phyloP scores from a whole-genome alignment of 2,113 vertebrate species.

The Strix uralensis region DNA sequence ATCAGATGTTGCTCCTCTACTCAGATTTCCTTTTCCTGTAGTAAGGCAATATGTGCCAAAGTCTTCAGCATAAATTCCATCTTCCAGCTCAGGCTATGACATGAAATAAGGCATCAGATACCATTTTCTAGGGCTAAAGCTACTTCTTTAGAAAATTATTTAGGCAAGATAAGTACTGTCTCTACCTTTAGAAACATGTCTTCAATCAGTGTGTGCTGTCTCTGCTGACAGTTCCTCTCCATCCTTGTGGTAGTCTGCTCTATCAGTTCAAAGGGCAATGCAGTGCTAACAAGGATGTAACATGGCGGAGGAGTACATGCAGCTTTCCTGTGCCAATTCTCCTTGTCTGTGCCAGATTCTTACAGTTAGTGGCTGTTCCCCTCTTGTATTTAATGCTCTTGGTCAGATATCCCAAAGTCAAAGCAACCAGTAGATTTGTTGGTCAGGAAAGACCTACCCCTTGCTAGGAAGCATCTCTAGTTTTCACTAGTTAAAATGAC shows the following conservation, averaged over 20 bases:
- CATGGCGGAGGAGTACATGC: fast-evolving
- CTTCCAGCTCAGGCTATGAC: neutral
- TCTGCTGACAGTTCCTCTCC: neutral
- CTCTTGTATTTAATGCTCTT: neutral
- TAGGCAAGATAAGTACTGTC: neutral
- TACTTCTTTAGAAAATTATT: neutral
- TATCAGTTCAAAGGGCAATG: neutral
- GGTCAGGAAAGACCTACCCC: neutral
- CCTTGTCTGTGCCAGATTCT: neutral
- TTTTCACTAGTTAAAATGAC: neutral
- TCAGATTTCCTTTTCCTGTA: neutral
- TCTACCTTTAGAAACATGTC: neutral
- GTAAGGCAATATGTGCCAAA: neutral
- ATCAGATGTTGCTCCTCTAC: neutral
- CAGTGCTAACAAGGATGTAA: neutral
- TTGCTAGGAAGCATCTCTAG: neutral
- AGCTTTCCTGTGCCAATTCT: neutral
- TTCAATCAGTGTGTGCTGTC: neutral
- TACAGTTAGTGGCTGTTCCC: neutral
- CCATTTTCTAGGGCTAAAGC: neutral
- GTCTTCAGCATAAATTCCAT: neutral
- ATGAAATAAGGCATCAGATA: neutral
- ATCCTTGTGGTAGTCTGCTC: neutral
- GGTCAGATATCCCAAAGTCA: neutral
- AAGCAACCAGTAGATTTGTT: neutral